phyloP scores from a whole-genome alignment of 1,140 invertebrate genomes.

The Drosophila sturtevanti region DNA sequence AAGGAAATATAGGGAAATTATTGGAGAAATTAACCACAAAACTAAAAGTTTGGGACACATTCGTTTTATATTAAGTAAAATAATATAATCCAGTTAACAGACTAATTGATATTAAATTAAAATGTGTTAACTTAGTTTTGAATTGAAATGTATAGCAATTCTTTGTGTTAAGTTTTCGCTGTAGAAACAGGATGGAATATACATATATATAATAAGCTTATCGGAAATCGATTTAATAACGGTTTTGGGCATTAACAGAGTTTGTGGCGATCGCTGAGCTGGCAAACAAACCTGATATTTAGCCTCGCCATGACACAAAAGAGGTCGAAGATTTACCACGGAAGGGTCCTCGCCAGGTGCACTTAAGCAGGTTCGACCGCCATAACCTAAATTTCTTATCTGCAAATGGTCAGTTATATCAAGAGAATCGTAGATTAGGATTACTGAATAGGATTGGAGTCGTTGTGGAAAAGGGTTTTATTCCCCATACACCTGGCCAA shows the following conservation, averaged over 20 bases:
- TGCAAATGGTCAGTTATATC: constrained; percentile 2
- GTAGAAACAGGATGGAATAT: too few species aligned
- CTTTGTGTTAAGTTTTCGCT: too few species aligned
- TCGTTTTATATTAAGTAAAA: too few species aligned
- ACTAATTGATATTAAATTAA: too few species aligned
- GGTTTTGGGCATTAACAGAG: constrained; percentile 70
- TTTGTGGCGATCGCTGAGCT: constrained; percentile 80
- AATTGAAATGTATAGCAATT: too few species aligned
- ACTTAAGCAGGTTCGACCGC: constrained; percentile 83
- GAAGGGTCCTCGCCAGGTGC: constrained; percentile 84
- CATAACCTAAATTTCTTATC: background rate
- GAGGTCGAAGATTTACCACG: constrained; percentile 95
- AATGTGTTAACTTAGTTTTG: too few species aligned
- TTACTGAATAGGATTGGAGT: constrained; percentile 20
- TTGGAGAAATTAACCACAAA: too few species aligned
- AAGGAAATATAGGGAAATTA: too few species aligned
- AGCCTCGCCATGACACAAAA: constrained; percentile 95
- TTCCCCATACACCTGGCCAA: constrained; percentile 17
- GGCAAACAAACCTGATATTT: constrained; percentile 94
- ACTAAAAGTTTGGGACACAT: too few species aligned
- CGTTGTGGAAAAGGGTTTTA: background rate
- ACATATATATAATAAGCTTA: background rate
- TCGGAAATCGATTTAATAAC: constrained; percentile 17
- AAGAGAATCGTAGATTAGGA: background rate
- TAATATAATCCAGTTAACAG: too few species aligned